Evolutionary conservation across 2,888 invertebrate genomes (phyloP).

Genomic region (Molorchus minor): DNA sequence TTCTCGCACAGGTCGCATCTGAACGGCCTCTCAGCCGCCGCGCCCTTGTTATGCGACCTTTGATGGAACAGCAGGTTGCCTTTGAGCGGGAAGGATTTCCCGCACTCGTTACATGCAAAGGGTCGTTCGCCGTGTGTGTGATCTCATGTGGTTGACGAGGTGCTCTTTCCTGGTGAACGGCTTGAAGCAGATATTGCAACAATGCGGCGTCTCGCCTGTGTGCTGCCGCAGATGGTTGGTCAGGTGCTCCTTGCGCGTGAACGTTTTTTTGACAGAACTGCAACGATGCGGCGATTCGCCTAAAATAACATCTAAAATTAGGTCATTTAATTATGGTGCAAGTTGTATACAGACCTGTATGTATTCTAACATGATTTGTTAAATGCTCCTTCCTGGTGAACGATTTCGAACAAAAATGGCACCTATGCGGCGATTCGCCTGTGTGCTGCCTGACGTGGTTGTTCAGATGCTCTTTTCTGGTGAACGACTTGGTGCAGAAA

Average conservation of each 20-base stretch:
- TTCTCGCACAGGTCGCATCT: slow-evolving; percentile 86
- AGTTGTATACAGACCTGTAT: slow-evolving; percentile 61
- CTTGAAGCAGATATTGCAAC: slow-evolving; percentile 78
- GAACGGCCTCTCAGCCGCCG: slow-evolving; percentile 65
- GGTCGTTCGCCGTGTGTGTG: slow-evolving; percentile 83
- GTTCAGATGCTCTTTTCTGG: slow-evolving; percentile 82
- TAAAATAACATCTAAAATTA: slow-evolving; percentile 32
- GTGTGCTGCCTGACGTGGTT: slow-evolving; percentile 89
- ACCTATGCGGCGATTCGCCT: slow-evolving; percentile 87
- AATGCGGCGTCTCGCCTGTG: slow-evolving; percentile 76
- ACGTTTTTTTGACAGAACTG: slow-evolving; percentile 75
- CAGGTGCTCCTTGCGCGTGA: slow-evolving; percentile 77
- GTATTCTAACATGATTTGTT: slow-evolving; percentile 79
- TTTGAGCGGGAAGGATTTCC: slow-evolving; percentile 86
- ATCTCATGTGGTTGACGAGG: slow-evolving; percentile 79
- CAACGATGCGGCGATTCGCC: slow-evolving; percentile 76
- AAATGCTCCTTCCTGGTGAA: slow-evolving; percentile 88
- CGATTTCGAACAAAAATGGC: slow-evolving; percentile 84
- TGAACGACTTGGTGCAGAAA: slow-evolving; percentile 81
- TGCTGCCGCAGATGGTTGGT: slow-evolving; percentile 77
- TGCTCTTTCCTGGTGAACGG: slow-evolving; percentile 80
- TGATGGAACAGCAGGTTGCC: slow-evolving; percentile 85
- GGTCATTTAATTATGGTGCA: not conserved
- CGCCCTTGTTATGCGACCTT: slow-evolving; percentile 82
- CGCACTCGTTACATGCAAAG: slow-evolving; percentile 84